phyloP scores from a whole-genome alignment of 1,140 invertebrate genomes.

The Papilio aristodemus region DNA sequence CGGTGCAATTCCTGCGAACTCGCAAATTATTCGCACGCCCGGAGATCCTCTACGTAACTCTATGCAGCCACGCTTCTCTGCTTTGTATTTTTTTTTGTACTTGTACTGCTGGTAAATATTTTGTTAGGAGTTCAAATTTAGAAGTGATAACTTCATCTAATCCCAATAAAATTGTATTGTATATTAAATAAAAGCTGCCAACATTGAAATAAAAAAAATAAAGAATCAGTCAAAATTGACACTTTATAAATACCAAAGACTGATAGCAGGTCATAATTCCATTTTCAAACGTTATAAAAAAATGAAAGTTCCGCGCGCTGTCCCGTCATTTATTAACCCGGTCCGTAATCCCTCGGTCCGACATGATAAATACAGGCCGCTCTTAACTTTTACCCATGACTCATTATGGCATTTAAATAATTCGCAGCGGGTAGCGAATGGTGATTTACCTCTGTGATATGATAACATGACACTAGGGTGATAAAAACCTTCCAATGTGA shows the following conservation, averaged over 20 bases:
- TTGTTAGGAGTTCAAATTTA: not conserved
- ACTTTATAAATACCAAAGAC: not conserved
- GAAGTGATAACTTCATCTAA: too few relatives aligned
- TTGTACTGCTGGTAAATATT: constrained; percentile 3
- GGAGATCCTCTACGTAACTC: constrained; percentile 18
- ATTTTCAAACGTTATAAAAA: constrained; percentile 24
- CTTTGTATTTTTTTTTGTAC: not conserved
- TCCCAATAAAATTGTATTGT: too few relatives aligned
- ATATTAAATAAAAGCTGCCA: too few relatives aligned
- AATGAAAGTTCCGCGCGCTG: constrained; percentile 28
- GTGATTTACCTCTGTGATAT: constrained; percentile 25
- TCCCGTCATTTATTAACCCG: constrained; percentile 26
- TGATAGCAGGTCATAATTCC: constrained; percentile 17
- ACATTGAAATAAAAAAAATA: not conserved
- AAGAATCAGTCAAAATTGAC: constrained; percentile 2
- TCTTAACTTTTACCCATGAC: constrained; percentile 31
- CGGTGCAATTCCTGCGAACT: constrained; percentile 26
- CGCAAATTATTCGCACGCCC: constrained; percentile 25
- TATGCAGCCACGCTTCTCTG: constrained; percentile 1
- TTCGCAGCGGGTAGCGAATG: constrained; percentile 8
- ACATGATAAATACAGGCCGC: constrained; percentile 30
- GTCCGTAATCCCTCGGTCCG: constrained; percentile 28
- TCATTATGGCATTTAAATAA: constrained; percentile 32
- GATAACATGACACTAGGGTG: not conserved
- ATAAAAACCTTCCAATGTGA: not conserved